These are phyloP conservation scores for Drosophila funebris DNA, from an alignment of 1,140 invertebrate species.

Conservation along the genomic window DNA sequence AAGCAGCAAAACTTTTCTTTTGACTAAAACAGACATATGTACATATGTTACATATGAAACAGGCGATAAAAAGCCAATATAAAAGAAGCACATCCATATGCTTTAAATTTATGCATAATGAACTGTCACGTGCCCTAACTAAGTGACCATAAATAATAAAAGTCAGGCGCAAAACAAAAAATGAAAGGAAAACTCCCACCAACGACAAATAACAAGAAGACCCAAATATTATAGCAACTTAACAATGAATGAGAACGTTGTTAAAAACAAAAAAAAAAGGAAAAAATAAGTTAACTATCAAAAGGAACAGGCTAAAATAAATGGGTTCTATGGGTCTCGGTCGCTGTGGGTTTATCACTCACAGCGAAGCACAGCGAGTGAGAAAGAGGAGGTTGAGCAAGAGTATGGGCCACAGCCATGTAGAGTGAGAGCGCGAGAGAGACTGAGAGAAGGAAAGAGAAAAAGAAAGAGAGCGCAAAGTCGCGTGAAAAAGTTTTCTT, in stretches of 20 bases:
- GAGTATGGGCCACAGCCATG: constrained; percentile 1
- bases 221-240: constrained; percentile 38
- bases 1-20: constrained; percentile 31
- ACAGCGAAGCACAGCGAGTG: not conserved
- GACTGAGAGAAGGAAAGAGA: not conserved
- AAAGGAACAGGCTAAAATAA: constrained; percentile 43
- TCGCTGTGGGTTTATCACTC: constrained; percentile 45
- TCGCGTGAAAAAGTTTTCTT: constrained; percentile 48
- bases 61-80: constrained; percentile 37
- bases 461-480: constrained; percentile 12
- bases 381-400: constrained; percentile 8
- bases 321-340: constrained; percentile 33
- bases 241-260: constrained; percentile 41
- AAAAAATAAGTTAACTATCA: constrained; percentile 20
- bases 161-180: constrained; percentile 13
- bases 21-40: constrained; percentile 12
- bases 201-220: constrained; percentile 28
- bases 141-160: constrained; percentile 69
- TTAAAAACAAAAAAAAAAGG: constrained; percentile 8
- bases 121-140: constrained; percentile 39
- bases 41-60: constrained; percentile 22
- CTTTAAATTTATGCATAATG: constrained; percentile 58
- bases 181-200: constrained; percentile 15
- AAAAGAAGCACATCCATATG: constrained; percentile 51
- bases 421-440: constrained; percentile 1